These are phyloP conservation scores for Tenthredo distinguenda DNA, from an alignment of 2,888 invertebrate genomes.

Conservation along the genomic window DNA sequence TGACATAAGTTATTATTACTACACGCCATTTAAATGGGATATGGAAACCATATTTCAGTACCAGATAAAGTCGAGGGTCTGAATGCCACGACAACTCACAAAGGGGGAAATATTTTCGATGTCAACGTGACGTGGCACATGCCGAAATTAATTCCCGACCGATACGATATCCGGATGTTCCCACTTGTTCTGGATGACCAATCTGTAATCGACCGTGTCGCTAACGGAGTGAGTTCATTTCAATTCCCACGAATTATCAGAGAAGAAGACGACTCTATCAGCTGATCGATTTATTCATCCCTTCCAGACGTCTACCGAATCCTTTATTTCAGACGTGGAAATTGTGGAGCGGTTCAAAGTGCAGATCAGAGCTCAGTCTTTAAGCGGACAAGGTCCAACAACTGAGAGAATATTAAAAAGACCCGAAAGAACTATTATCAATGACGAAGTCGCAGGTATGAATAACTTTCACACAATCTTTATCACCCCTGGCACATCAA, in stretches of 20 bases:
- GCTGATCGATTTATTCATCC: background rate
- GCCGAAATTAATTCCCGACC: constrained; percentile 78
- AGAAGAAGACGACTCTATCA: background rate
- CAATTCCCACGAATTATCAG: background rate
- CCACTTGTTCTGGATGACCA: constrained; percentile 60
- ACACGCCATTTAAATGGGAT: too few species aligned
- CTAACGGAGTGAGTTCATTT: constrained; percentile 51
- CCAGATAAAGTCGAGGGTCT: background rate
- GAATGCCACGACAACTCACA: background rate
- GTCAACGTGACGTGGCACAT: constrained; percentile 79
- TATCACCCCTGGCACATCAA: too few species aligned
- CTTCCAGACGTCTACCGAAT: constrained; percentile 72
- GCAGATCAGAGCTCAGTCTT: background rate
- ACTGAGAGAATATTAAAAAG: too few species aligned
- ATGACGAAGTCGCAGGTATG: background rate
- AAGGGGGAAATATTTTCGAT: constrained; percentile 69
- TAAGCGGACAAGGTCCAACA: background rate
- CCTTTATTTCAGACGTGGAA: constrained; percentile 65
- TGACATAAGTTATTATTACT: too few species aligned
- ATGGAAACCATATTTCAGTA: background rate
- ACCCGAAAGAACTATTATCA: too few species aligned
- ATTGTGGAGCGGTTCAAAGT: constrained; percentile 57
- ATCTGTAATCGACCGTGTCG: background rate
- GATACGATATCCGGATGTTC: constrained; percentile 76
- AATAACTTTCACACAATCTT: background rate